Conservation (phyloP, 2,888 invertebrate species). For the Creontiades dilutus region DNA sequence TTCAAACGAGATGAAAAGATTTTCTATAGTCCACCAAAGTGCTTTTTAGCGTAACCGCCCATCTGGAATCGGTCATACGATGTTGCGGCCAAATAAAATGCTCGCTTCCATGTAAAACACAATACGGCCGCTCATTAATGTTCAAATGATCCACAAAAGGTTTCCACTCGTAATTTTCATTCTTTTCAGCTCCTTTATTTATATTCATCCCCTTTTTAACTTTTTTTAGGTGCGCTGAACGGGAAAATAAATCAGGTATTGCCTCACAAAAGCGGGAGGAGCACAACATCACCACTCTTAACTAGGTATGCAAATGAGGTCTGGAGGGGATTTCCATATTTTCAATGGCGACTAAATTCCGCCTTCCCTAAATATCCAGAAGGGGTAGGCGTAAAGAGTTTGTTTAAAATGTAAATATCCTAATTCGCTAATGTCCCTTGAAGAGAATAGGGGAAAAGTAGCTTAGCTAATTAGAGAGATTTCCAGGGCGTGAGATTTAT, state of each 20-base stretch:
- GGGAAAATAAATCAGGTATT: constrained; percentile 49
- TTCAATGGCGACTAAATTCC: constrained; percentile 66
- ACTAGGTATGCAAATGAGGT: constrained; percentile 66
- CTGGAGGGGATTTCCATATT: constrained; percentile 66
- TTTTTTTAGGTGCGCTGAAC: not conserved
- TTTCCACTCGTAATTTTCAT: not conserved
- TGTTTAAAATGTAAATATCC: constrained; percentile 71
- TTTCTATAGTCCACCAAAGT: too few relatives aligned
- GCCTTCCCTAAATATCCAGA: constrained; percentile 61
- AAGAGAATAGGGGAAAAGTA: constrained; percentile 59
- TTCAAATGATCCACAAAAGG: not conserved
- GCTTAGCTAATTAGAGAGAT: constrained; percentile 65
- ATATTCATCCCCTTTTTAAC: constrained; percentile 34
- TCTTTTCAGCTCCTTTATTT: constrained; percentile 8
- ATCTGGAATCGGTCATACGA: too few relatives aligned
- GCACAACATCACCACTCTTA: constrained; percentile 43
- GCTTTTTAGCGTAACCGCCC: too few relatives aligned
- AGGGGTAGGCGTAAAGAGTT: constrained; percentile 67
- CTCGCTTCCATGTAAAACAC: too few relatives aligned
- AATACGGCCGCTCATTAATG: not conserved
- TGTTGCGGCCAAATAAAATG: too few relatives aligned
- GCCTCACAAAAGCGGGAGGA: not conserved
- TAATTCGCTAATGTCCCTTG: constrained; percentile 67
- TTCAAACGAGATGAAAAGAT: too few relatives aligned
- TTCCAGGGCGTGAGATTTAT: constrained; percentile 63